phyloP scores from a whole-genome alignment of 2,113 vertebrate species.

The Hemichromis elongatus region DNA sequence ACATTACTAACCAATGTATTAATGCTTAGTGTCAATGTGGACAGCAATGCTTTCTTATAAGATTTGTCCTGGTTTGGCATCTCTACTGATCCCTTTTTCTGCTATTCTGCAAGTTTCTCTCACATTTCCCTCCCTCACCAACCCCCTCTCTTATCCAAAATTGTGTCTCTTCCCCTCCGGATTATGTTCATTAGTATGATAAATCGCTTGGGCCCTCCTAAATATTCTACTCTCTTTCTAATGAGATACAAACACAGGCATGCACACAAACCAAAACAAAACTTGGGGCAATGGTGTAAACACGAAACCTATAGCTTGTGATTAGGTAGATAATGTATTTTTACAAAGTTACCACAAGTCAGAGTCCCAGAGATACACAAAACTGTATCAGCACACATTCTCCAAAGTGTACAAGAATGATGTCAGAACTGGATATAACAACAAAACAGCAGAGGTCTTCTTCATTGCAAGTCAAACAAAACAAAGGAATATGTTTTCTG shows the following conservation, averaged over 20 bases:
- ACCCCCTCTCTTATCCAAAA: background rate
- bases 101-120: background rate
- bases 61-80: conserved; percentile 1
- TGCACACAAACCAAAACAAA: conserved; percentile 15
- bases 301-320: conserved; percentile 4
- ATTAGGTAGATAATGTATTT: conserved; percentile 7
- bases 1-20: background rate
- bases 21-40: background rate
- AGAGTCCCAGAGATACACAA: background rate
- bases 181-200: conserved; percentile 66
- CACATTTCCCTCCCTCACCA: background rate
- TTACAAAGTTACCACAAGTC: background rate
- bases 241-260: conserved; percentile 25
- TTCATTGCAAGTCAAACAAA: background rate
- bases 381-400: background rate
- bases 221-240: conserved; percentile 50
- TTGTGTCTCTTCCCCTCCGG: conserved; percentile 13
- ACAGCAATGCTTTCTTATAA: background rate
- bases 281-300: conserved; percentile 18
- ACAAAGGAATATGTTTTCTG: background rate
- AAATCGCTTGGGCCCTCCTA: conserved; percentile 46
- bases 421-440: background rate
- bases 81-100: background rate
- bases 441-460: background rate
- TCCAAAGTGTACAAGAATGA: background rate